These are phyloP conservation scores for Sula dactylatra DNA, from an alignment of 2,113 vertebrate genomes.

Conservation along the genomic window DNA sequence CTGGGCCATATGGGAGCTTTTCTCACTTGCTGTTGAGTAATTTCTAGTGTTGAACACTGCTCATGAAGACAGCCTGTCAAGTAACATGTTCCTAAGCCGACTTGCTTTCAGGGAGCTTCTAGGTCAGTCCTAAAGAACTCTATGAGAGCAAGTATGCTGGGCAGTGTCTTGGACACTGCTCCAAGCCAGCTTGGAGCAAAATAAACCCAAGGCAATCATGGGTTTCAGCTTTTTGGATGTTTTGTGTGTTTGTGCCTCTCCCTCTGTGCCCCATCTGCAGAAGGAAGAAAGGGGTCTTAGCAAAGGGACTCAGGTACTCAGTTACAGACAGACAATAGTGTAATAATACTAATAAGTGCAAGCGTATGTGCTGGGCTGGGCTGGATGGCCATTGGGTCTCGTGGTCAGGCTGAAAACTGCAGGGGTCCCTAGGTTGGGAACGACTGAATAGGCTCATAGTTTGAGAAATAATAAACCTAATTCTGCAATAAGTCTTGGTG, in stretches of 20 bases:
- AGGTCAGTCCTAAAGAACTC: neutral
- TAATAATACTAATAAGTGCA: too few relatives aligned
- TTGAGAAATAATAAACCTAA: neutral
- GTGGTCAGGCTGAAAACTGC: neutral
- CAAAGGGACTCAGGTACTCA: neutral
- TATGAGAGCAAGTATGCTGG: neutral
- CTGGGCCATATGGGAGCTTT: neutral
- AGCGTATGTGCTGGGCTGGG: rapidly evolving
- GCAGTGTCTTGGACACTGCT: neutral
- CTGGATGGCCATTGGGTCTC: neutral
- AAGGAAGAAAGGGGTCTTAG: neutral
- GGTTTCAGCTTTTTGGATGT: neutral
- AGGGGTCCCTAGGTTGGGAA: neutral
- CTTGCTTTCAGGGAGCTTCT: neutral
- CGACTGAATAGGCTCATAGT: neutral
- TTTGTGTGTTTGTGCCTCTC: neutral
- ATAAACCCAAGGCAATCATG: neutral
- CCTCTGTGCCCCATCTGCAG: neutral
- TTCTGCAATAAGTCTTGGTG: neutral
- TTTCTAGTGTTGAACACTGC: neutral
- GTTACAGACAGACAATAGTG: neutral
- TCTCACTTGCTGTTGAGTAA: neutral
- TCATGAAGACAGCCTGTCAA: neutral
- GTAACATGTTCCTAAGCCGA: neutral
- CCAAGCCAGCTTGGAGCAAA: neutral